phyloP scores from a whole-genome alignment of 1,140 invertebrate genomes.

The Uloborus diversus region DNA sequence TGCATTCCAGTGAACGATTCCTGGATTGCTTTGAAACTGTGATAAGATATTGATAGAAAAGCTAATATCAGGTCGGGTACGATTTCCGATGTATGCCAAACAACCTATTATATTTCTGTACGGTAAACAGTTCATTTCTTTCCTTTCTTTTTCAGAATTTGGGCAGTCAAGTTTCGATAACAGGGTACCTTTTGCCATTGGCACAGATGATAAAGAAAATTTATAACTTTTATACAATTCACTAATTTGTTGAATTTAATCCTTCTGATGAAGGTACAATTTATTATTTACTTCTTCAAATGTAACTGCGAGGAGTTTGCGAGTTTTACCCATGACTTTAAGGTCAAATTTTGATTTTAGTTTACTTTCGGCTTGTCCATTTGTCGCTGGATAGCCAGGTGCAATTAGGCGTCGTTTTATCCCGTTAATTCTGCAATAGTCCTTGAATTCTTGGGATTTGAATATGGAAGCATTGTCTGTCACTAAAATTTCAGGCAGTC shows the following conservation, averaged over 20 bases:
- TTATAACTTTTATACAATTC: not conserved
- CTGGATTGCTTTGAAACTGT: not conserved
- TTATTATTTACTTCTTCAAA: not conserved
- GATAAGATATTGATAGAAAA: not conserved
- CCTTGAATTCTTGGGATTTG: too few species aligned
- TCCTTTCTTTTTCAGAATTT: not conserved
- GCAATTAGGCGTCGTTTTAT: too few species aligned
- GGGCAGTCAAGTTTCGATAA: conserved; percentile 6
- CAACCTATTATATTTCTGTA: conserved; percentile 7
- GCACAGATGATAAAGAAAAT: not conserved
- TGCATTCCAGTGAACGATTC: conserved; percentile 17
- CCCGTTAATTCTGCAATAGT: too few species aligned
- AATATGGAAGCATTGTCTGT: too few species aligned
- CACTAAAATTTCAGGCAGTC: too few species aligned
- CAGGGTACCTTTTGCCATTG: not conserved
- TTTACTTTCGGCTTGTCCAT: too few species aligned
- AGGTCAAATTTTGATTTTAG: not conserved
- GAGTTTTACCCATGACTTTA: conserved; percentile 1
- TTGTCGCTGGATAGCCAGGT: too few species aligned
- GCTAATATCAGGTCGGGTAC: not conserved
- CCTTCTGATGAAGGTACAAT: not conserved
- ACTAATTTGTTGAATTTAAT: not conserved
- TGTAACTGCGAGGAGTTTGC: not conserved
- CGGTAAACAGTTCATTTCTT: not conserved
- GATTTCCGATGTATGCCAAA: not conserved